phyloP scores from a whole-genome alignment of 1,140 invertebrate species.

The Plutomurus gul region DNA sequence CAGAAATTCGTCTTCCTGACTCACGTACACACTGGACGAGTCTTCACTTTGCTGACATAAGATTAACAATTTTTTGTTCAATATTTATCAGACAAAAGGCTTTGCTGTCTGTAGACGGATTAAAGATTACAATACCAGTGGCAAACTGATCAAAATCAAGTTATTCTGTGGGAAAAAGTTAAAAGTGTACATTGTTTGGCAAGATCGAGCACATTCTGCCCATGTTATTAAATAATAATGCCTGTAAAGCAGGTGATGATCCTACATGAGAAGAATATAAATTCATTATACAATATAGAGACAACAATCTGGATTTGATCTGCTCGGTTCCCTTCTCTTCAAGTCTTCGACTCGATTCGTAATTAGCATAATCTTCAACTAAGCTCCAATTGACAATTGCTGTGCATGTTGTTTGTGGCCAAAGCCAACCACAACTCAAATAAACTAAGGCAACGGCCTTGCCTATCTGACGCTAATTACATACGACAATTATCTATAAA shows the following conservation, averaged over 20 bases:
- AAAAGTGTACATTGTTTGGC: neutral
- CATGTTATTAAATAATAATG: neutral
- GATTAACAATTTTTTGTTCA: conserved; percentile 14
- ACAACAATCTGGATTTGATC: neutral
- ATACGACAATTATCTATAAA: conserved; percentile 12
- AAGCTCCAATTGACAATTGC: neutral
- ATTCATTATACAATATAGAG: neutral
- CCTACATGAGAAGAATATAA: conserved; percentile 2
- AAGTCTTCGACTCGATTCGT: neutral
- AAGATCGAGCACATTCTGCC: neutral
- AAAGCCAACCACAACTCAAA: conserved; percentile 9
- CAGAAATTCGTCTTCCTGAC: neutral
- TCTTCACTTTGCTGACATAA: neutral
- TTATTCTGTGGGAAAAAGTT: neutral
- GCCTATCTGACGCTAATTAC: neutral
- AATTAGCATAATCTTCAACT: conserved; percentile 1
- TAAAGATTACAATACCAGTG: conserved; percentile 6
- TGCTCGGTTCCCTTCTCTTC: neutral
- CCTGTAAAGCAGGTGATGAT: neutral
- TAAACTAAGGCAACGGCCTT: neutral
- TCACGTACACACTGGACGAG: neutral
- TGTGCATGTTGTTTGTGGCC: neutral
- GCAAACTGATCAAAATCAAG: no score
- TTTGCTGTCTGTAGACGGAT: conserved; percentile 11
- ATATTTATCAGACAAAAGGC: conserved; percentile 5